Evolutionary conservation across 2,797 vertebrate species (phyloP), one percentile per base, ranked within the genome.

Genomic region (Sarcoramphus papa): DNA sequence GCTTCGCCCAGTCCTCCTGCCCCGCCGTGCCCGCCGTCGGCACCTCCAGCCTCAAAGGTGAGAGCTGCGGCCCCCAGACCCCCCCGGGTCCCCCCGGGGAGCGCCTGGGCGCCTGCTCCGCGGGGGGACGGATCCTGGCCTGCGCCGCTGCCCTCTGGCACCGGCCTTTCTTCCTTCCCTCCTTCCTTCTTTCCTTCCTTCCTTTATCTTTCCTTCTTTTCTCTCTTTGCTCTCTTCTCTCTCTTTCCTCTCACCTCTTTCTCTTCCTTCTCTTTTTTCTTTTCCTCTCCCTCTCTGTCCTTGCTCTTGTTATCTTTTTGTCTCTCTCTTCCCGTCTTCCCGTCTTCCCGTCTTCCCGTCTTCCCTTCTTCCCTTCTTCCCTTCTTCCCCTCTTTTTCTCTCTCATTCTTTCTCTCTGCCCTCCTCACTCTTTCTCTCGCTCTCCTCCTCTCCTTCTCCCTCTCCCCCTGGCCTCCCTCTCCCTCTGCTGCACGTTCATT

Each of bases 11-110:
- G 98, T 98, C 98, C 88, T 99, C 99, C 2, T 99, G 99, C 41
- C 99, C 99, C 0, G 98, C 99, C 1, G 99, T 99, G 94, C 99
- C 99, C 3, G 98, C 99, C 1, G 98, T 98, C 69, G 99, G 99
- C 45, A 99, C 99, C 53, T 99, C 99, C 31, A 99, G 98, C 97
- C 98, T 99, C 91, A 99, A 99, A 99, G 99, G 99, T 99, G 98
- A 96, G 97, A 69, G 70, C 93, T 80, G 85, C 9, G 15, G 35
- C 15, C 84, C 33, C 82, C 18, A 2, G 20, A 9, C 35, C 48
- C 54, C n/a, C 10, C 31, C 7, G 3, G 9, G 12, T 10, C 27
- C 31, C 48, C 43, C 25, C 9, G 2, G 37, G n/a, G 30, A 33
- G 33, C 65, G 28, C 53, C 67, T 24, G 65, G 45, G 35, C 3